phyloP scores from a whole-genome alignment of 2,797 vertebrate genomes.

The Rhinoraja longicauda region DNA sequence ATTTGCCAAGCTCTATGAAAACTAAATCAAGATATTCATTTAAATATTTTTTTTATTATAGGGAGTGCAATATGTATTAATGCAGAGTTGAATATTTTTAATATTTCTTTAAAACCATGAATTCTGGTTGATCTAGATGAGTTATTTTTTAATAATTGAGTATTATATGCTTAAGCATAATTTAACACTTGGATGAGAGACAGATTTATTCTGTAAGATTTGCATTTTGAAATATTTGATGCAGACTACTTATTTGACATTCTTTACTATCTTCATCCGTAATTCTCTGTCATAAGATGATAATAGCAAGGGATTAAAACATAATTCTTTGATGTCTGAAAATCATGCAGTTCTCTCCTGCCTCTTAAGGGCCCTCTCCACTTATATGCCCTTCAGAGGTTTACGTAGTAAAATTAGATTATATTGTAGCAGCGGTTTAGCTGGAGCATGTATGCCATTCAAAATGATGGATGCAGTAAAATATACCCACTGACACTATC shows the following conservation, averaged over 20 bases:
- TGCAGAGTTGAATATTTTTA: neutral
- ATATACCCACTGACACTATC: conserved; percentile 18
- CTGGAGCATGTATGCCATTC: neutral
- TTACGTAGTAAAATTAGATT: neutral
- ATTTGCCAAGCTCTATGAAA: neutral
- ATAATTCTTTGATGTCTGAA: neutral
- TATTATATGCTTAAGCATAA: neutral
- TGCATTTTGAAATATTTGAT: neutral
- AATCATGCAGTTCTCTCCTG: neutral
- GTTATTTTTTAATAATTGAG: neutral
- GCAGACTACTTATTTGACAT: neutral
- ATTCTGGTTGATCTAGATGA: neutral
- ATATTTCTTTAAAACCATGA: neutral
- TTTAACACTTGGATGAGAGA: neutral
- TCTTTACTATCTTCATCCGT: neutral
- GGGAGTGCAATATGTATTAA: neutral
- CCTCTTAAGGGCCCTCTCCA: neutral
- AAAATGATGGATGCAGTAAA: conserved; percentile 10
- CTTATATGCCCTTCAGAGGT: neutral
- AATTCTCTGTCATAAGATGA: neutral
- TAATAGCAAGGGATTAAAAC: neutral
- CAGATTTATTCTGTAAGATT: neutral
- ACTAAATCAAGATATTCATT: neutral
- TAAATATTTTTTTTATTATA: neutral
- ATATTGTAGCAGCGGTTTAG: neutral